phyloP scores from a whole-genome alignment of 23 tunicate species.

The Styela clava region DNA sequence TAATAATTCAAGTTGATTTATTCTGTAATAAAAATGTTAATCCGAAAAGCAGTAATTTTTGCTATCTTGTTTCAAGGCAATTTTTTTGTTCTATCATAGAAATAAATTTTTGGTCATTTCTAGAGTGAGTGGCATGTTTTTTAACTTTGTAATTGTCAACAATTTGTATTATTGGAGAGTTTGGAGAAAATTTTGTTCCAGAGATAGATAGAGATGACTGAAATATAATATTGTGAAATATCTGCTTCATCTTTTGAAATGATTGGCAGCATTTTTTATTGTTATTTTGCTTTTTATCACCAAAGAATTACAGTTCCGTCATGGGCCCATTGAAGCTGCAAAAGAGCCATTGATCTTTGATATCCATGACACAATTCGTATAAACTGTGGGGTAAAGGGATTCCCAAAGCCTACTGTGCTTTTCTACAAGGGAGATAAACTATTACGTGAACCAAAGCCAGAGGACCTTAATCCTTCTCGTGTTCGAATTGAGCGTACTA shows the following conservation, averaged over 20 bases:
- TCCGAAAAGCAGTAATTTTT: background rate
- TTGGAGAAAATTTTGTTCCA: background rate
- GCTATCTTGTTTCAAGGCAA: background rate
- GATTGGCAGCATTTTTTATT: too few species aligned
- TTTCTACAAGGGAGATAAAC: conserved; percentile 3
- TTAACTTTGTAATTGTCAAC: too few species aligned
- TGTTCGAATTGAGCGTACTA: background rate
- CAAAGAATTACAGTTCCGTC: conserved; percentile 12
- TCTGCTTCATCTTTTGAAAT: background rate
- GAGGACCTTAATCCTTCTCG: background rate
- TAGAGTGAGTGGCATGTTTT: too few species aligned
- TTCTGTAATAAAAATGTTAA: background rate
- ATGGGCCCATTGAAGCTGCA: conserved; percentile 16
- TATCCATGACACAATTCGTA: conserved; percentile 12
- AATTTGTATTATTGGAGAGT: background rate
- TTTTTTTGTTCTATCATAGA: too few species aligned
- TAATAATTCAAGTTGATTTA: too few species aligned
- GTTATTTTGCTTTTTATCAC: background rate
- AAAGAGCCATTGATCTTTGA: conserved; percentile 13
- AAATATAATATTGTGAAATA: too few species aligned
- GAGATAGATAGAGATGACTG: background rate
- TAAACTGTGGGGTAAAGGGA: conserved; percentile 17
- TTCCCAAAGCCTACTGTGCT: background rate
- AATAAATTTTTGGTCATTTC: background rate
- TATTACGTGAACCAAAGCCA: background rate